Evolutionary conservation across 2,113 vertebrate species (phyloP).

Genomic region (Pimephales promelas): DNA sequence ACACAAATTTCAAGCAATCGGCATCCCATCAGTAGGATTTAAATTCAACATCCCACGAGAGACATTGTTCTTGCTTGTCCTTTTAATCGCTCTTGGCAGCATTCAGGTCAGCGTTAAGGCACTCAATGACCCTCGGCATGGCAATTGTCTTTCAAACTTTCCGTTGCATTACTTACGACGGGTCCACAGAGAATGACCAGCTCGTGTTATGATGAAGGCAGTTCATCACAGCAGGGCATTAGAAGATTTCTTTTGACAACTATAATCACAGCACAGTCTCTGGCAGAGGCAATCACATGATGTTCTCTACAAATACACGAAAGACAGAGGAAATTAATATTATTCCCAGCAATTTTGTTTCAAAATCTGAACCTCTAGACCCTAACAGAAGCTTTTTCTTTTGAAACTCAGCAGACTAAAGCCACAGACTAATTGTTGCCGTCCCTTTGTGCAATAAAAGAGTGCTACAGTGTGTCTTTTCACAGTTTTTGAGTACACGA

Average conservation of each 20-base stretch:
- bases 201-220: conserved; percentile 78
- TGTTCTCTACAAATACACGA: not conserved
- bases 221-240: conserved; percentile 74
- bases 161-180: conserved; percentile 79
- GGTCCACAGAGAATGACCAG: conserved; percentile 26
- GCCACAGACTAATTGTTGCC: conserved; percentile 15
- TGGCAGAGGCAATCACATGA: not conserved
- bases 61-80: conserved; percentile 63
- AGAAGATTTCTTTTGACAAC: conserved; percentile 18
- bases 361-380: not conserved
- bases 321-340: not conserved
- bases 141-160: conserved; percentile 84
- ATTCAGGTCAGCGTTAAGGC: conserved; percentile 84
- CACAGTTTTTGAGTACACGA: conserved; percentile 19
- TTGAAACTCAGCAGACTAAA: not conserved
- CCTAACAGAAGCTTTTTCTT: not conserved
- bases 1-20: not conserved
- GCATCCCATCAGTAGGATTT: conserved; percentile 10
- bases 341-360: not conserved
- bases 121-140: conserved; percentile 84
- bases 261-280: not conserved
- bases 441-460: not conserved
- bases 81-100: conserved; percentile 82
- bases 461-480: not conserved
- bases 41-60: conserved; percentile 48